phyloP scores from a whole-genome alignment of 2,888 invertebrate genomes.

The Mylabris sibirica region DNA sequence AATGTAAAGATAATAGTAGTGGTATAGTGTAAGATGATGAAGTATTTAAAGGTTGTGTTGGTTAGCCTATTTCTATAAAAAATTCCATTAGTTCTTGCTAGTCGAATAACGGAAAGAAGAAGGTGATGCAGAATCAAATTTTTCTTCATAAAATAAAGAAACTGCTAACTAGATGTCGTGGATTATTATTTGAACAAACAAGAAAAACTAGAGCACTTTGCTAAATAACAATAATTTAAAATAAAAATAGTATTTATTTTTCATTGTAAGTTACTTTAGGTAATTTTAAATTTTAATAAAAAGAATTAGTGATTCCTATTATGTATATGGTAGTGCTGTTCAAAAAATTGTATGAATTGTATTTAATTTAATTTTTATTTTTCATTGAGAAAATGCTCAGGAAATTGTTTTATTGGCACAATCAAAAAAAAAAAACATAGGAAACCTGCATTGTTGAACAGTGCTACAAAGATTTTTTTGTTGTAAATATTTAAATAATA shows the following conservation, averaged over 20 bases:
- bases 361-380: background rate
- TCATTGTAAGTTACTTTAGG: constrained; percentile 48
- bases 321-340: constrained; percentile 35
- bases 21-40: background rate
- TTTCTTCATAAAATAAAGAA: constrained; percentile 24
- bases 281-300: constrained; percentile 38
- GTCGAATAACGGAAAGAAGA: background rate
- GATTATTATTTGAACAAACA: constrained; percentile 26
- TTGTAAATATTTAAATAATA: constrained; percentile 50
- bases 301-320: constrained; percentile 53
- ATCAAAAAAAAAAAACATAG: background rate
- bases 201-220: constrained; percentile 50
- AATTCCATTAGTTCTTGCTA: constrained; percentile 1
- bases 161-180: constrained; percentile 54
- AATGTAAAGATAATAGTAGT: background rate
- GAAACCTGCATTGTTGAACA: constrained; percentile 21
- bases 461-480: constrained; percentile 24
- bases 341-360: constrained; percentile 16
- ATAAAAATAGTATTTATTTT: constrained; percentile 54
- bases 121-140: constrained; percentile 43
- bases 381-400: background rate
- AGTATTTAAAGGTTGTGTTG: background rate
- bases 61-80: background rate
- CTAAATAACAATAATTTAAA: constrained; percentile 48
- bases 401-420: constrained; percentile 14